A percentile compares a stretch with the other conserved stretches of the same genome.
Conservation (phyloP, 2,888 invertebrate species). For the Bursaphelenchus okinawaensis region DNA sequence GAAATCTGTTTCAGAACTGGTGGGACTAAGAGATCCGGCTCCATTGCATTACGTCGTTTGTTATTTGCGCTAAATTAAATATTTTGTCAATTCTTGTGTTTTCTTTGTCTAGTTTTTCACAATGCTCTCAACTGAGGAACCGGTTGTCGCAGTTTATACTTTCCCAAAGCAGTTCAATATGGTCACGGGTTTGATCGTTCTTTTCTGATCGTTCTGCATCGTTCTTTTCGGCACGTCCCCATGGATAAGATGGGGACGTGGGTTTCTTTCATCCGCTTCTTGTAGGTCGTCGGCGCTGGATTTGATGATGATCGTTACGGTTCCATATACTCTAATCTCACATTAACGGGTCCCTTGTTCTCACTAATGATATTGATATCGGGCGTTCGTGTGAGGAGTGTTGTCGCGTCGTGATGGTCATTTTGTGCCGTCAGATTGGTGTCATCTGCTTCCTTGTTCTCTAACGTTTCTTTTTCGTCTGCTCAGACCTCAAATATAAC, state of each 20-base stretch:
- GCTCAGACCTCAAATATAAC: neutral
- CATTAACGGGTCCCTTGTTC: neutral
- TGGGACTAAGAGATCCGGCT: slow-evolving; percentile 23
- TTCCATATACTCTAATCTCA: neutral
- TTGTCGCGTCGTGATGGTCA: neutral
- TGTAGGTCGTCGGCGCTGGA: too few relatives aligned
- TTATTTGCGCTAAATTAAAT: slow-evolving; percentile 14
- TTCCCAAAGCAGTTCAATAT: slow-evolving; percentile 8
- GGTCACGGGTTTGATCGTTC: neutral
- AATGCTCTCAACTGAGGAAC: slow-evolving; percentile 6
- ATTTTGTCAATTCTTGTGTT: slow-evolving; percentile 13
- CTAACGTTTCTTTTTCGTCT: neutral
- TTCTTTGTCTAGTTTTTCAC: slow-evolving; percentile 2
- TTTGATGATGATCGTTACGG: neutral
- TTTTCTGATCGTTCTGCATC: neutral
- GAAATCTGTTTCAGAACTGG: slow-evolving; percentile 23
- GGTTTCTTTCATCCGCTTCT: neutral
- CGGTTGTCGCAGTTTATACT: slow-evolving; percentile 10
- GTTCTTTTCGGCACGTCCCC: neutral
- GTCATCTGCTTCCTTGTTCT: neutral
- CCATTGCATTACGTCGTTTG: neutral
- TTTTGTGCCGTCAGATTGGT: neutral
- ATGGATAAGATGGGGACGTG: neutral
- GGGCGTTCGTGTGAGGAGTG: neutral
- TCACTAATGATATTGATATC: neutral